phyloP scores from a whole-genome alignment of 2,113 vertebrate species.

The Brienomyrus longianalis region DNA sequence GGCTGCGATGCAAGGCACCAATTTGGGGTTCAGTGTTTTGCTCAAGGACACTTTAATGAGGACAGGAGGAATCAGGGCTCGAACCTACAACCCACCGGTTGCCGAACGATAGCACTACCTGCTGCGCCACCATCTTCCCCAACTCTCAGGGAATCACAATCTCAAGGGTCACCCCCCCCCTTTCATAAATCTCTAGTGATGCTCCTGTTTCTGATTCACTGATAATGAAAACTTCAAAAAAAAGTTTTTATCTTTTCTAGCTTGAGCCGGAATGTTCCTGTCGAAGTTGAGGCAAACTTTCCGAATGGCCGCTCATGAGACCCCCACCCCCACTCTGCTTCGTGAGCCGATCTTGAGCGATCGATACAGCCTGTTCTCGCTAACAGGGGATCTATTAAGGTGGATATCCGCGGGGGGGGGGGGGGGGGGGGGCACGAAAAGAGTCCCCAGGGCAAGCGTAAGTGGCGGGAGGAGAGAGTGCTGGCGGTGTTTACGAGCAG shows the following conservation, averaged over 20 bases:
- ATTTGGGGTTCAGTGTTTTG: too few species aligned
- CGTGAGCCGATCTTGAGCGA: neutral
- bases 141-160: too few species aligned
- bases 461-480: neutral
- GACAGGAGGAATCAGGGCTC: too few species aligned
- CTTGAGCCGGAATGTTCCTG: neutral
- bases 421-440: neutral
- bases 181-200: neutral
- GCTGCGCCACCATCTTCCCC: too few species aligned
- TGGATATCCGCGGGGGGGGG: neutral
- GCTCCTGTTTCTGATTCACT: neutral
- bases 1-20: too few species aligned
- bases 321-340: neutral
- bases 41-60: too few species aligned
- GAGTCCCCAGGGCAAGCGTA: neutral
- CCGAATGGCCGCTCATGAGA: neutral
- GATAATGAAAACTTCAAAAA: neutral
- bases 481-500: conserved; percentile 29
- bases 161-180: neutral
- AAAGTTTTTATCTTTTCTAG: neutral
- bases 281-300: neutral
- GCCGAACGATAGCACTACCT: too few species aligned
- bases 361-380: neutral
- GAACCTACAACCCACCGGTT: too few species aligned
- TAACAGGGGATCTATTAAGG: neutral